Evolutionary conservation across 2,113 vertebrate species (phyloP).

Genomic region (Tetraodon nigroviridis): DNA sequence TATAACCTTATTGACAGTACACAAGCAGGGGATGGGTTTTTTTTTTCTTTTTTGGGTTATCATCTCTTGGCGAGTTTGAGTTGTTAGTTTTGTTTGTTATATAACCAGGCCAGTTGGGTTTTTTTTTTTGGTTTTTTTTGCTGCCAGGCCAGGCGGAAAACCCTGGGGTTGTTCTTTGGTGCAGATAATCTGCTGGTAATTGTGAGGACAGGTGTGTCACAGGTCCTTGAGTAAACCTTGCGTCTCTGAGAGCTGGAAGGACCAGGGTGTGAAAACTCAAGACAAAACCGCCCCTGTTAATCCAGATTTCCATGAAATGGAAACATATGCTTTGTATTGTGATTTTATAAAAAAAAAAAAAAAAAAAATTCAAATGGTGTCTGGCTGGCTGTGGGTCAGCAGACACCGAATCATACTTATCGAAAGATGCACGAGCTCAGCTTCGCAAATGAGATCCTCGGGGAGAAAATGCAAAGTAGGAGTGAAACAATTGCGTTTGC

Average conservation of each 20-base stretch:
- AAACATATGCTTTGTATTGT: no score
- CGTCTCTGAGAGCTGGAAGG: neutral
- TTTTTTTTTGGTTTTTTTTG: neutral
- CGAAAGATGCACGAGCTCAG: slow-evolving; percentile 42
- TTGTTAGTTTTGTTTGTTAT: neutral
- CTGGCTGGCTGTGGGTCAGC: slow-evolving; percentile 18
- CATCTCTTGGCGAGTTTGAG: neutral
- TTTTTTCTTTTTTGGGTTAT: neutral
- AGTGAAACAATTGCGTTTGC: slow-evolving; percentile 67
- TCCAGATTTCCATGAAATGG: no score
- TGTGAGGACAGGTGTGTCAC: neutral
- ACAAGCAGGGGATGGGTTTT: neutral
- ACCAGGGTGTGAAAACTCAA: neutral
- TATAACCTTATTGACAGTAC: neutral
- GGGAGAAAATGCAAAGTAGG: slow-evolving; percentile 53
- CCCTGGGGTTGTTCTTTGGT: neutral
- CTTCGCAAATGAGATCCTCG: slow-evolving; percentile 29
- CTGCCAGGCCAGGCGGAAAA: neutral
- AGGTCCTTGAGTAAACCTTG: neutral
- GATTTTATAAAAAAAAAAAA: no score
- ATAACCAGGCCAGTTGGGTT: neutral
- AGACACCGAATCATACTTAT: slow-evolving; percentile 44
- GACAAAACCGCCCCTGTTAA: no score
- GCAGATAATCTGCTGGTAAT: neutral
- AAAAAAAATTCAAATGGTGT: no score